Conservation (phyloP, 2,113 vertebrate species). For the Empidonax alnorum region DNA sequence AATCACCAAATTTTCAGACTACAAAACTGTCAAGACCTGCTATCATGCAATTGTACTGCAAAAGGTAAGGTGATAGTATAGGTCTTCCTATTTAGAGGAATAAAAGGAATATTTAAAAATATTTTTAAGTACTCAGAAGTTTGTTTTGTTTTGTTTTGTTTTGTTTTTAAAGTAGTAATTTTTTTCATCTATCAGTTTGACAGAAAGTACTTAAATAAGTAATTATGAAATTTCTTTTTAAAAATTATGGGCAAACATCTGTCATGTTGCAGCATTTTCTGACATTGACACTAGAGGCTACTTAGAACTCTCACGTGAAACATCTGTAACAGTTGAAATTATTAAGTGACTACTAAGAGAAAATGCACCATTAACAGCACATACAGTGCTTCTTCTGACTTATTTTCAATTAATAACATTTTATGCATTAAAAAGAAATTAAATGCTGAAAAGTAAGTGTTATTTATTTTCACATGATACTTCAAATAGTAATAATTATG, state of each 20-base stretch:
- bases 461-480: not conserved
- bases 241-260: not conserved
- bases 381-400: not conserved
- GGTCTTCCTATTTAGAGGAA: accelerated
- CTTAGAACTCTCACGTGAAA: not conserved
- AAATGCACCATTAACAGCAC: not conserved
- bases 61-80: not conserved
- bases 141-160: not conserved
- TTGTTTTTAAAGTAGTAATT: not conserved
- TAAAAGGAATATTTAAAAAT: not conserved
- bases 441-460: not conserved
- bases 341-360: not conserved
- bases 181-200: not conserved
- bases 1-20: not conserved
- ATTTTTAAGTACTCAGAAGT: not conserved
- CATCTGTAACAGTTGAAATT: slow-evolving; percentile 10
- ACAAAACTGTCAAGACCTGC: not conserved
- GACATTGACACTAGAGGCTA: not conserved
- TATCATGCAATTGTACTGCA: not conserved
- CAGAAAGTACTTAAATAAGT: not conserved
- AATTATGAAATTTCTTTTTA: not conserved
- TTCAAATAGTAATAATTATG: not conserved
- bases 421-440: not conserved
- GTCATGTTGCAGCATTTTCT: not conserved
- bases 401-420: not conserved